These are phyloP conservation scores for Pocillopora verrucosa DNA, from an alignment of 64 coral and sea anemone species.

Conservation along the genomic window DNA sequence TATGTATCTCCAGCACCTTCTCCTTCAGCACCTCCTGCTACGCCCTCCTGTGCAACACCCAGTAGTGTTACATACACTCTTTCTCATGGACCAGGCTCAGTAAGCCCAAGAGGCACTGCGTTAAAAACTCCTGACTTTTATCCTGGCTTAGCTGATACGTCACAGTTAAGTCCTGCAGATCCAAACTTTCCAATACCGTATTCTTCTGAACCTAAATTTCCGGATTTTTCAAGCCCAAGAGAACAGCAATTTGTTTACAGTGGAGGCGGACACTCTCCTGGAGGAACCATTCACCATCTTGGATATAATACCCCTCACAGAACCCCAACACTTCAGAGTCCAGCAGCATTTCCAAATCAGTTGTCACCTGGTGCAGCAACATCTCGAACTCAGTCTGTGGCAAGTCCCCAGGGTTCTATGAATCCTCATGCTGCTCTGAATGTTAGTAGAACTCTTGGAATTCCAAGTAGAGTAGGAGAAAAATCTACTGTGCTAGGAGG, in stretches of 20 bases:
- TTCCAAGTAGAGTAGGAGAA: constrained; percentile 37
- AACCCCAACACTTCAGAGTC: constrained; percentile 65
- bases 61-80: constrained; percentile 65
- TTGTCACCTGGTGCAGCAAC: constrained; percentile 59
- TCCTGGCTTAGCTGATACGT: constrained; percentile 56
- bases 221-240: constrained; percentile 11
- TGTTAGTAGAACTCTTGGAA: constrained; percentile 37
- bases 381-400: constrained; percentile 62
- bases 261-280: constrained; percentile 55
- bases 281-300: constrained; percentile 86
- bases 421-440: constrained; percentile 47
- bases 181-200: constrained; percentile 18
- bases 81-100: constrained; percentile 68
- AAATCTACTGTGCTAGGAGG: constrained; percentile 49
- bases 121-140: constrained; percentile 74
- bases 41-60: constrained; percentile 84
- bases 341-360: constrained; percentile 73
- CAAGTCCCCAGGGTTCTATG: constrained; percentile 48
- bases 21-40: constrained; percentile 71
- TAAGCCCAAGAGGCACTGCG: constrained; percentile 19
- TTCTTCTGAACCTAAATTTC: constrained; percentile 7
- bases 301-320: constrained; percentile 73
- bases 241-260: constrained; percentile 42
- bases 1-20: constrained; percentile 70
- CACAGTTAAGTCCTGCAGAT: constrained; percentile 72